Percentiles rank a stretch among this genome's conserved stretches.
Conservation (phyloP, 2,888 invertebrate genomes). For the Scaptomyza flava region DNA sequence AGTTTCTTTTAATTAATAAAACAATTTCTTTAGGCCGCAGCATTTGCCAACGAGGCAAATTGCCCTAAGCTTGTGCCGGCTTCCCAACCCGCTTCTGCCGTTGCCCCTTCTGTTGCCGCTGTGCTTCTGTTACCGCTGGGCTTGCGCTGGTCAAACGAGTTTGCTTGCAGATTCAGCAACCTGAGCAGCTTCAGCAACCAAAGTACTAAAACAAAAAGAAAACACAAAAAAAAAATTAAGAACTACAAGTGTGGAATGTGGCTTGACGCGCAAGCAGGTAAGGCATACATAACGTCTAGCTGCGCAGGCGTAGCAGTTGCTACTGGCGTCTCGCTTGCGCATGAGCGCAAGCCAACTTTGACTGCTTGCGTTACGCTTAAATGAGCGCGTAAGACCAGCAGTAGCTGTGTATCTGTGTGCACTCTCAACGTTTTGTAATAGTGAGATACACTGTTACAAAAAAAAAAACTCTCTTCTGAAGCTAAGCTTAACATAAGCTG, state of each 20-base stretch:
- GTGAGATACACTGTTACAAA: conserved; percentile 1
- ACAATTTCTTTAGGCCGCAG: conserved; percentile 13
- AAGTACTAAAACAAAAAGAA: conserved; percentile 13
- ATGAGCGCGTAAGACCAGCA: conserved; percentile 78
- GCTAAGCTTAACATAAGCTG: conserved; percentile 16
- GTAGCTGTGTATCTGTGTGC: conserved; percentile 30
- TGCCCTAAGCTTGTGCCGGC: conserved; percentile 43
- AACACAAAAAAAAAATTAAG: conserved; percentile 6
- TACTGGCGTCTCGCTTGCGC: conserved; percentile 52
- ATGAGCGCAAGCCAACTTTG: conserved; percentile 11
- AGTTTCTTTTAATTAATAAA: conserved; percentile 31
- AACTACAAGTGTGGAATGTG: conserved; percentile 26
- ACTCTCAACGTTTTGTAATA: neutral
- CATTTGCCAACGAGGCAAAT: conserved; percentile 40
- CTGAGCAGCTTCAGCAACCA: conserved; percentile 23
- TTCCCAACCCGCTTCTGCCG: neutral
- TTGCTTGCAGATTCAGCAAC: conserved; percentile 54
- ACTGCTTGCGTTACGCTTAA: conserved; percentile 79
- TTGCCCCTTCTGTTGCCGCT: neutral
- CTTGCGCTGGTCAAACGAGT: conserved; percentile 71
- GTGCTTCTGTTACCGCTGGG: neutral
- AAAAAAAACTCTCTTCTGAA: neutral
- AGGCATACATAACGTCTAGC: conserved; percentile 25
- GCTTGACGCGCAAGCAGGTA: conserved; percentile 38
- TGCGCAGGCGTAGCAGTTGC: conserved; percentile 50